Percentiles rank a stretch among this genome's conserved stretches.
These are phyloP conservation scores for Choristoneura rosaceana DNA, from an alignment of 2,888 invertebrate species.

Conservation along the genomic window DNA sequence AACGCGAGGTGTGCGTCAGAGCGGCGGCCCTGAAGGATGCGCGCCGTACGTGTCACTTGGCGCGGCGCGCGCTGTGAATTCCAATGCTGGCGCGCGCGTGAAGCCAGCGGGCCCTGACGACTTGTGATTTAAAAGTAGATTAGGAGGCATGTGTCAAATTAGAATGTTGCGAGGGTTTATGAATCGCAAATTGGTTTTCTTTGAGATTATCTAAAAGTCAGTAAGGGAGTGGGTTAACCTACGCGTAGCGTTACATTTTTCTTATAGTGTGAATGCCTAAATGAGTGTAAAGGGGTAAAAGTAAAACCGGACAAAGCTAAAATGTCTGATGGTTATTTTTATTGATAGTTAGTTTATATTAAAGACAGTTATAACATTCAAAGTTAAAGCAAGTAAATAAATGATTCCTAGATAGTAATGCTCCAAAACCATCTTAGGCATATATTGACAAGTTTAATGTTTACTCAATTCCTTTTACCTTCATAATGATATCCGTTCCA, in stretches of 20 bases:
- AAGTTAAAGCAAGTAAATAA: too few species aligned
- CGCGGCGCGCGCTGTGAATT: slow-evolving; percentile 52
- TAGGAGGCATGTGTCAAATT: slow-evolving; percentile 8
- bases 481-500: too few species aligned
- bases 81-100: slow-evolving; percentile 51
- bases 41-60: slow-evolving; percentile 59
- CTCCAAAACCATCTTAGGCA: too few species aligned
- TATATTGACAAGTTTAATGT: too few species aligned
- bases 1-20: slow-evolving; percentile 42
- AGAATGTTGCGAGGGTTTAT: neutral
- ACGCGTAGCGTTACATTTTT: too few species aligned
- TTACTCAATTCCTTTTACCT: too few species aligned
- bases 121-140: slow-evolving; percentile 2
- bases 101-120: slow-evolving; percentile 14
- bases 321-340: neutral
- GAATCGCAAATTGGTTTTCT: neutral
- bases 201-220: neutral
- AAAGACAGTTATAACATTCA: neutral
- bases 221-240: neutral
- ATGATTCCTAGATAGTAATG: too few species aligned
- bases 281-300: neutral
- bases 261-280: too few species aligned
- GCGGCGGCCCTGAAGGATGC: slow-evolving; percentile 61
- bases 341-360: neutral
- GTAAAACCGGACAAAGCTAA: neutral